Conservation (phyloP, 2,888 invertebrate genomes). For the Nematopogon swammerdamellus region DNA sequence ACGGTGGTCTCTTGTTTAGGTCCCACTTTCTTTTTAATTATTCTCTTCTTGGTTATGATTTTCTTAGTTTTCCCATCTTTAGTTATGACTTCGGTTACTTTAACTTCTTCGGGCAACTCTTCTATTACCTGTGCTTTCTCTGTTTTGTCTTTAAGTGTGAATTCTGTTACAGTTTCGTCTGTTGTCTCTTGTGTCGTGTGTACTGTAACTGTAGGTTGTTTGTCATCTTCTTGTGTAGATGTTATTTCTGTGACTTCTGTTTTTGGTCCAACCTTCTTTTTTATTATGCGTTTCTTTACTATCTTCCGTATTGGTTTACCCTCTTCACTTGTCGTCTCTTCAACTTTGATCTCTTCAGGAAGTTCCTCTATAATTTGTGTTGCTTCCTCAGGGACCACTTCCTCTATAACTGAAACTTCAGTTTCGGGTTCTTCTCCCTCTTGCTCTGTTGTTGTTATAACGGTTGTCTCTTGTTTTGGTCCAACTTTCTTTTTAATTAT, state of each 20-base stretch:
- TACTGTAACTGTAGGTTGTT: constrained; percentile 18
- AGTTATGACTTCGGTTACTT: constrained; percentile 18
- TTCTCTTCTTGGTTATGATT: constrained; percentile 19
- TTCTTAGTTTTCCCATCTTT: constrained; percentile 17
- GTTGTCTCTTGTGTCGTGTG: constrained; percentile 19
- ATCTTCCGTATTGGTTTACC: constrained; percentile 2
- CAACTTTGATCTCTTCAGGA: constrained; percentile 16
- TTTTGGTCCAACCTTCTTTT: constrained; percentile 1
- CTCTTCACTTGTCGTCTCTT: not conserved
- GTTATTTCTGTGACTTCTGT: constrained; percentile 2
- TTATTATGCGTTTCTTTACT: constrained; percentile 7
- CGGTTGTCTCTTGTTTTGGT: constrained; percentile 22
- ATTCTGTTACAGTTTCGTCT: constrained; percentile 15
- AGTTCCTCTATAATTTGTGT: constrained; percentile 15
- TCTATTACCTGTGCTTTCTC: constrained; percentile 17
- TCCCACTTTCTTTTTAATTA: constrained; percentile 21
- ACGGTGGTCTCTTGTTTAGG: constrained; percentile 25
- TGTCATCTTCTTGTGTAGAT: constrained; percentile 1
- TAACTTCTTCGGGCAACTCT: constrained; percentile 15
- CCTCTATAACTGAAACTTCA: constrained; percentile 16
- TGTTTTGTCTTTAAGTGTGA: constrained; percentile 14
- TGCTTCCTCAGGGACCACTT: constrained; percentile 13
- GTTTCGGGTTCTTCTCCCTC: constrained; percentile 16
- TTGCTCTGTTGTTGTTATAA: constrained; percentile 22
- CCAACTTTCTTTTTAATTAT: constrained; percentile 21